Conservation (phyloP, 53 echinoderm and acorn worm species). For the Apostichopus leukothele region DNA sequence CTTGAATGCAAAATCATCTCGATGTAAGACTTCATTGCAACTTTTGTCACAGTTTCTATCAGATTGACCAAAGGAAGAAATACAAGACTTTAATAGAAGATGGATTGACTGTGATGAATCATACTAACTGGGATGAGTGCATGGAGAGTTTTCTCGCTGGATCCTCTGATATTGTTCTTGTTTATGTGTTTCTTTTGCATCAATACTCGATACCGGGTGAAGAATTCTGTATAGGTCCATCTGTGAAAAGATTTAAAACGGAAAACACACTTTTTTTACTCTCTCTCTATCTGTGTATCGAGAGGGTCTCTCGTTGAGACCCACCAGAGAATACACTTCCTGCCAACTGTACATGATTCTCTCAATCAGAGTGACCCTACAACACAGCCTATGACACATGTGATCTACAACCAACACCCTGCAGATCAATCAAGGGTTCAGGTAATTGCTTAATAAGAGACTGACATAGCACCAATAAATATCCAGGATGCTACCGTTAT, state of each 20-base stretch:
- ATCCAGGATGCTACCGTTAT: too few relatives aligned
- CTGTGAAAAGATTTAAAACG: slow-evolving; percentile 41
- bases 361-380: too few relatives aligned
- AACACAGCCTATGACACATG: neutral
- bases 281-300: too few relatives aligned
- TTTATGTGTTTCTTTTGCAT: slow-evolving; percentile 91
- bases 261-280: too few relatives aligned
- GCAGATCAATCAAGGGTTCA: neutral
- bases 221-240: slow-evolving; percentile 95
- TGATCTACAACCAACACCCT: neutral
- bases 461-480: neutral
- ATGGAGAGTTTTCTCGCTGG: slow-evolving; percentile 79
- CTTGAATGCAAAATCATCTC: too few relatives aligned
- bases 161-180: slow-evolving; percentile 79
- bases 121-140: slow-evolving; percentile 76
- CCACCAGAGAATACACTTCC: too few relatives aligned
- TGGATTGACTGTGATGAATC: neutral
- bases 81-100: too few relatives aligned
- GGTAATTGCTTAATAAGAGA: neutral
- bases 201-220: slow-evolving; percentile 85
- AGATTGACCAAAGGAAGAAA: too few relatives aligned
- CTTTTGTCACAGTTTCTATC: too few relatives aligned
- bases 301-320: too few relatives aligned
- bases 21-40: too few relatives aligned
- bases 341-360: too few relatives aligned